These are phyloP conservation scores for Choristoneura rosaceana DNA, from an alignment of 2,888 invertebrate species.

Conservation along the genomic window DNA sequence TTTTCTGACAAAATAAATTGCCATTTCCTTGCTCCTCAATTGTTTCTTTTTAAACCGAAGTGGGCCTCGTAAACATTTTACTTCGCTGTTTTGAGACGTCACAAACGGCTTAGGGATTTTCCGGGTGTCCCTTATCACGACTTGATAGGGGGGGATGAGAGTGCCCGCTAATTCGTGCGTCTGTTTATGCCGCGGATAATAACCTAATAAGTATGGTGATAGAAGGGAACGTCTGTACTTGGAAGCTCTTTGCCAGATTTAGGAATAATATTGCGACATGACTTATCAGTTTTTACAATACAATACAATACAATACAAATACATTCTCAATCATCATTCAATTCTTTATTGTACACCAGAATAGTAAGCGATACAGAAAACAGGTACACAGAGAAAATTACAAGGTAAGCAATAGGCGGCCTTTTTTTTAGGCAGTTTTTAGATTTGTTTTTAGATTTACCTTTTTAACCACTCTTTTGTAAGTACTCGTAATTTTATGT, in stretches of 20 bases:
- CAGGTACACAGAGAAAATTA: no score
- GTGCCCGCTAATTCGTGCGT: slow-evolving; percentile 16
- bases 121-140: slow-evolving; percentile 8
- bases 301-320: no score
- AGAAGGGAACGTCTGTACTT: not conserved
- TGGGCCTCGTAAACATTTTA: slow-evolving; percentile 12
- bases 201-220: slow-evolving; percentile 1
- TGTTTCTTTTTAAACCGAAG: not conserved
- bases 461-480: no score
- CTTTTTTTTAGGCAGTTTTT: no score
- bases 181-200: not conserved
- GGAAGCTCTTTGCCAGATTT: not conserved
- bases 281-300: not conserved
- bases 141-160: slow-evolving; percentile 13
- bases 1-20: not conserved
- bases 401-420: no score
- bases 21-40: not conserved
- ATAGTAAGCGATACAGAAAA: no score
- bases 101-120: slow-evolving; percentile 6
- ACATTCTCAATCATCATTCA: no score
- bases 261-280: not conserved
- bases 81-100: slow-evolving; percentile 16
- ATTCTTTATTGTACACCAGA: no score
- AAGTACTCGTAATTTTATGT: no score
- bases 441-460: not conserved